Conservation (phyloP, 2,888 invertebrate genomes). For the Drosophila macrospina region DNA sequence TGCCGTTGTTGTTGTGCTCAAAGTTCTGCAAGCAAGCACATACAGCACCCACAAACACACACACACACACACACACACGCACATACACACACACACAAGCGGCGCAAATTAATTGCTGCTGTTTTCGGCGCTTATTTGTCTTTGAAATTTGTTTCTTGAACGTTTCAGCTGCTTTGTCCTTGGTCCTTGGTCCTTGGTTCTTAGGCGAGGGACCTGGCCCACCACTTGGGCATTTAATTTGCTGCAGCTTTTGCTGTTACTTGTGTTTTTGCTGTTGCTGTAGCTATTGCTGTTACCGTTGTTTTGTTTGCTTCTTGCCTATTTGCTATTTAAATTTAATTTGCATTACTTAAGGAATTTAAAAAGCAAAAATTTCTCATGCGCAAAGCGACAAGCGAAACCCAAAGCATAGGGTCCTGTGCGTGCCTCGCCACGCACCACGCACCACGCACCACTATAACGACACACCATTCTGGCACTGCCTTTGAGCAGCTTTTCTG, state of each 20-base stretch:
- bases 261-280: constrained; percentile 4
- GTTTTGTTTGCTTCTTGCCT: constrained; percentile 70
- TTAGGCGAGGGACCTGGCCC: constrained; percentile 21
- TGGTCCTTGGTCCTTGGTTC: constrained; percentile 29
- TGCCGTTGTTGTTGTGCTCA: constrained; percentile 29
- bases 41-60: constrained; percentile 15
- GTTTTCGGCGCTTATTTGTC: constrained; percentile 82
- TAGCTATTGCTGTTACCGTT: constrained; percentile 17
- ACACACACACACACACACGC: constrained; percentile 11
- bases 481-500: constrained; percentile 75
- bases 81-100: constrained; percentile 57
- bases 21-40: constrained; percentile 52
- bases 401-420: constrained; percentile 28
- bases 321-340: constrained; percentile 82
- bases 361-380: constrained; percentile 75
- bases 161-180: constrained; percentile 38
- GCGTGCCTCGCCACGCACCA: constrained; percentile 26
- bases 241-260: constrained; percentile 31
- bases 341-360: constrained; percentile 81
- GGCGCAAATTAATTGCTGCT: constrained; percentile 79
- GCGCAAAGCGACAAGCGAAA: constrained; percentile 63
- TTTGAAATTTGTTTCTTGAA: constrained; percentile 79
- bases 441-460: constrained; percentile 5
- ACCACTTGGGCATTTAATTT: constrained; percentile 65
- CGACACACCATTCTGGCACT: constrained; percentile 1